Conservation (phyloP, 2,797 vertebrate species). For the Intellagama lesueurii region DNA sequence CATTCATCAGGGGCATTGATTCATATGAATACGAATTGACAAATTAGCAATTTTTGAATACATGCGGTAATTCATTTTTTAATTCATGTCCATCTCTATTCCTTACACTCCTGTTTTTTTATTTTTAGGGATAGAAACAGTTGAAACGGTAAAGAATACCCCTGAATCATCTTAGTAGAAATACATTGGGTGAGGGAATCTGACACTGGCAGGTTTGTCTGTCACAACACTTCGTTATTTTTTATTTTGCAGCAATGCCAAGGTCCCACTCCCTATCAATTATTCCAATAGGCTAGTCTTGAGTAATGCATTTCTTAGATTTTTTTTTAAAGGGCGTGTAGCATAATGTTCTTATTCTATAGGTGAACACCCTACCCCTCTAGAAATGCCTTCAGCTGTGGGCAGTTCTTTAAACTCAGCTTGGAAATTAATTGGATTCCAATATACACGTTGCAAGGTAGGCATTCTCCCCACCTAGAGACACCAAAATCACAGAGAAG, state of each 20-base stretch:
- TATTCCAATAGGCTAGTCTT: not conserved
- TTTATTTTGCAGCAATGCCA: not conserved
- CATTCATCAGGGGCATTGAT: no score
- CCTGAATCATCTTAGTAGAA: not conserved
- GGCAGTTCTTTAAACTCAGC: not conserved
- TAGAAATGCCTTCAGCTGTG: not conserved
- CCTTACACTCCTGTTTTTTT: not conserved
- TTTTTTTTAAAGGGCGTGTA: no score
- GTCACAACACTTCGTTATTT: not conserved
- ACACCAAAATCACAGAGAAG: no score
- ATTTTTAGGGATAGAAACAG: no score
- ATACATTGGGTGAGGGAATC: not conserved
- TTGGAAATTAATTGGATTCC: not conserved
- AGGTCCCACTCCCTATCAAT: not conserved
- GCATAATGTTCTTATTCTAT: no score
- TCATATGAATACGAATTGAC: no score
- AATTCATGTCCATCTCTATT: no score
- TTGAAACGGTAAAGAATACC: not conserved
- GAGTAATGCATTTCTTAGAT: not conserved
- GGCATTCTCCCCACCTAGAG: not conserved
- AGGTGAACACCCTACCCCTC: no score
- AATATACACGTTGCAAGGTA: not conserved
- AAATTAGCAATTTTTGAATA: no score
- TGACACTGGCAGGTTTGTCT: not conserved
- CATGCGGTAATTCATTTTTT: no score